phyloP scores from a whole-genome alignment of 2,113 vertebrate genomes.

The Orcinus orca region DNA sequence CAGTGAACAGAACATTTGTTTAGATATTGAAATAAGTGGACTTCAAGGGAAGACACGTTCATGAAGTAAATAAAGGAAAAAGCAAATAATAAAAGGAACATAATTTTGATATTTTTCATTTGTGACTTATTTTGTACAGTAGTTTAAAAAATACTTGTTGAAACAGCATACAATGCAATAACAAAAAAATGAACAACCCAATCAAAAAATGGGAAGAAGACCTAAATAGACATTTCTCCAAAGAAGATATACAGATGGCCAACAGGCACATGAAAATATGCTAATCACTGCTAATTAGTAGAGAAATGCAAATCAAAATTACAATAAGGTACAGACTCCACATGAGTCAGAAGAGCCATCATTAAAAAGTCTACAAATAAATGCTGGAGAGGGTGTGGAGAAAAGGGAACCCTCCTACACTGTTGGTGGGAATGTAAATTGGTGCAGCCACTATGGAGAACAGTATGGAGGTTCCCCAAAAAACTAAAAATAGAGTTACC shows the following conservation, averaged over 20 bases:
- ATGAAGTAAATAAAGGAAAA: slow-evolving; percentile 16
- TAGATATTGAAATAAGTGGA: slow-evolving; percentile 14
- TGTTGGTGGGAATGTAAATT: no score
- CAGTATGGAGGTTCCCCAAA: no score
- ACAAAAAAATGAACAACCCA: background rate
- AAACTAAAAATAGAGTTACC: no score
- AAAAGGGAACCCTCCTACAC: background rate
- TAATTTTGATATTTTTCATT: background rate
- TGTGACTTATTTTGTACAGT: background rate
- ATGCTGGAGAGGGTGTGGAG: background rate
- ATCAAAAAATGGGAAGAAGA: background rate
- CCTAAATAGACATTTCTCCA: background rate
- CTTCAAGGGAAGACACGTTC: background rate
- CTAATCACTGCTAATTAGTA: background rate
- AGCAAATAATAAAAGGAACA: background rate
- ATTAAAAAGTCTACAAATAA: background rate
- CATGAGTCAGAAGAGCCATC: background rate
- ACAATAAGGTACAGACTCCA: background rate
- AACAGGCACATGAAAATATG: background rate
- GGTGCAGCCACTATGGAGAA: no score
- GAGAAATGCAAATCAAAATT: background rate
- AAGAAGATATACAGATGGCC: background rate
- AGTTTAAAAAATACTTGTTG: background rate
- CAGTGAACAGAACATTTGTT: background rate
- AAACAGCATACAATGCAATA: background rate